Percentiles rank a stretch among this genome's conserved stretches.
Evolutionary conservation across 2,888 invertebrate genomes (phyloP).

Genomic region (Hemicrepidius hirtus): DNA sequence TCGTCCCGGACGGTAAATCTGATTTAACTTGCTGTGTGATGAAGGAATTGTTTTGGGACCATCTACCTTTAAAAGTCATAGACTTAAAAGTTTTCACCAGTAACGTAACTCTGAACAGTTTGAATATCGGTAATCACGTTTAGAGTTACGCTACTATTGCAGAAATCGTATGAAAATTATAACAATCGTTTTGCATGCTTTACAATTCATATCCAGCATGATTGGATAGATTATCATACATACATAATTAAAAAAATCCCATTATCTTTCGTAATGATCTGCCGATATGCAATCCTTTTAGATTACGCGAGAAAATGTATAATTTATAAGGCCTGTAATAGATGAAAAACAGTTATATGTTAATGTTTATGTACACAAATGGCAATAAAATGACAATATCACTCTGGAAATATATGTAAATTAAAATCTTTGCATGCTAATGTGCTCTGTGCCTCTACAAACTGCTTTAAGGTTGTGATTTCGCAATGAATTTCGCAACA

Average conservation of each 20-base stretch:
- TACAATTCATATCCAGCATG: conserved; percentile 7
- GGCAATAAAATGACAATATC: conserved; percentile 56
- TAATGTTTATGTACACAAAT: conserved; percentile 30
- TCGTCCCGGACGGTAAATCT: not conserved
- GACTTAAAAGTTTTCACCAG: not conserved
- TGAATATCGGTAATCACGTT: not conserved
- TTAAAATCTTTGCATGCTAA: conserved; percentile 57
- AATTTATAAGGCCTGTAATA: conserved; percentile 30
- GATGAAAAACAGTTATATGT: conserved; percentile 25
- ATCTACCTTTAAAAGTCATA: no score
- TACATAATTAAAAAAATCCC: conserved; percentile 8
- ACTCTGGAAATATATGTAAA: conserved; percentile 48
- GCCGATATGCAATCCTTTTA: conserved; percentile 10
- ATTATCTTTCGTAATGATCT: conserved; percentile 6
- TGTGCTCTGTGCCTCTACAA: conserved; percentile 62
- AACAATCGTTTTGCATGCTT: conserved; percentile 1
- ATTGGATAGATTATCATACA: conserved; percentile 15
- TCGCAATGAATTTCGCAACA: conserved; percentile 48
- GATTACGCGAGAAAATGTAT: conserved; percentile 11
- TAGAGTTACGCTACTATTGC: not conserved
- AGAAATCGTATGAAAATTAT: not conserved
- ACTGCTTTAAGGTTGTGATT: conserved; percentile 58
- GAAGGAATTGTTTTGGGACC: no score
- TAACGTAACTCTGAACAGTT: not conserved
- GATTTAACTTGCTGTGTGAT: not conserved